These are phyloP conservation scores for Leptopilina syphax DNA, from an alignment of 2,888 invertebrate species.

Conservation along the genomic window DNA sequence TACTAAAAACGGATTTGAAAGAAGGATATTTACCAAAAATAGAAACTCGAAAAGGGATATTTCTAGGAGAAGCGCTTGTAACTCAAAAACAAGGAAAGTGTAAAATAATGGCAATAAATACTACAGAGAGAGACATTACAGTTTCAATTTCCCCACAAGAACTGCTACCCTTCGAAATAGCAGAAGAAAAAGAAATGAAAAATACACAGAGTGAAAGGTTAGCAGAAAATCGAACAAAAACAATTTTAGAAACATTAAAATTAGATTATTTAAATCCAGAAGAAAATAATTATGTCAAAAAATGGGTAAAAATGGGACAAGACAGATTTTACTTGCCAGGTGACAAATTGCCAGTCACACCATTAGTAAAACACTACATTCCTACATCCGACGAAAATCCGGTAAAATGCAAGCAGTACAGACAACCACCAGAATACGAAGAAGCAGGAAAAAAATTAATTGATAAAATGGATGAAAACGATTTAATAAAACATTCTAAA, in stretches of 20 bases:
- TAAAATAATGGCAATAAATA: too few species aligned
- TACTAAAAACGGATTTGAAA: background rate
- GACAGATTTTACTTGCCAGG: background rate
- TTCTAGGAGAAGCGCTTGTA: too few species aligned
- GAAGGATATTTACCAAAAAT: too few species aligned
- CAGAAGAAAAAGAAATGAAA: too few species aligned
- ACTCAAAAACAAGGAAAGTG: too few species aligned
- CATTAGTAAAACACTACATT: background rate
- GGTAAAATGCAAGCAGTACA: background rate
- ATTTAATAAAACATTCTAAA: background rate
- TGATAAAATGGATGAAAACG: background rate
- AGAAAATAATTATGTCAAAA: background rate
- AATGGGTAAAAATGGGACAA: slow-evolving; percentile 3
- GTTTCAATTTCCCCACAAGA: background rate
- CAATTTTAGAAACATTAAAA: background rate
- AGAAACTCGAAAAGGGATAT: too few species aligned
- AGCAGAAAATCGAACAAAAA: background rate
- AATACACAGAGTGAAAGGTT: too few species aligned
- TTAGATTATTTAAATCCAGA: background rate
- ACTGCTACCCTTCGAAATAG: background rate
- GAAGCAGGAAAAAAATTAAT: background rate
- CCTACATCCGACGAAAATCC: background rate
- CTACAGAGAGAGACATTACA: background rate
- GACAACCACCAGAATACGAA: background rate
- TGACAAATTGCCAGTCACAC: background rate